Evolutionary conservation across 2,888 invertebrate genomes (phyloP).

Genomic region (Colletes collaris): DNA sequence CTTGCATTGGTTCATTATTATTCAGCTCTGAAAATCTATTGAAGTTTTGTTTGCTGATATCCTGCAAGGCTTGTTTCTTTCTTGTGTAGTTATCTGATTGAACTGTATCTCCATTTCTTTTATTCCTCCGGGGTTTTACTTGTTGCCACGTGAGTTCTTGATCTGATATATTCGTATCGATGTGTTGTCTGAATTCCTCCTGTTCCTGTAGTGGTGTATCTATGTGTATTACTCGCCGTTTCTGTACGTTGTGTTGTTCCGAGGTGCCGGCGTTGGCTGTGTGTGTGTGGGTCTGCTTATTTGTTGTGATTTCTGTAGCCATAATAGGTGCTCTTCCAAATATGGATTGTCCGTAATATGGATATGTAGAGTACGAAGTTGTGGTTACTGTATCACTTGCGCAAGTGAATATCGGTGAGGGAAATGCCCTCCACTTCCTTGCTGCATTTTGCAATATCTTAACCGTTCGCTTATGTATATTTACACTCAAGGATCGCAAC

Average conservation of each 20-base stretch:
- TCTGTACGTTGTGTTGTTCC: not conserved
- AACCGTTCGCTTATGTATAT: constrained; percentile 11
- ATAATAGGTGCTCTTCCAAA: constrained; percentile 6
- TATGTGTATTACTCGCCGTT: constrained; percentile 2
- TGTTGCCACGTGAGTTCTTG: constrained; percentile 8
- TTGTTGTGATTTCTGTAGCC: not conserved
- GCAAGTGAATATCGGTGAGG: constrained; percentile 1
- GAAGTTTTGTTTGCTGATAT: not conserved
- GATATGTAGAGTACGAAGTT: not conserved
- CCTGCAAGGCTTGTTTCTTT: too few relatives aligned
- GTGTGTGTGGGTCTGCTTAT: not conserved
- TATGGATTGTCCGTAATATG: not conserved
- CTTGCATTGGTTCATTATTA: constrained; percentile 1
- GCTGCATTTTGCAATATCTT: constrained; percentile 5
- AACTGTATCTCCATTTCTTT: too few relatives aligned
- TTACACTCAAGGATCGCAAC: not conserved
- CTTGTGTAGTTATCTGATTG: too few relatives aligned
- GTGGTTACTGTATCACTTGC: constrained; percentile 3
- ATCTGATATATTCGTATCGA: constrained; percentile 7
- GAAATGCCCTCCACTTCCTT: constrained; percentile 3
- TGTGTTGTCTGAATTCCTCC: constrained; percentile 1
- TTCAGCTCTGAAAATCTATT: not conserved
- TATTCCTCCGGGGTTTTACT: not conserved
- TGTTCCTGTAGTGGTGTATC: not conserved
- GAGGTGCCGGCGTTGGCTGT: too few relatives aligned